A percentile compares a stretch with the other conserved stretches of the same genome.
Evolutionary conservation across 2,797 vertebrate species (phyloP).

Genomic region (Trematomus bernacchii): DNA sequence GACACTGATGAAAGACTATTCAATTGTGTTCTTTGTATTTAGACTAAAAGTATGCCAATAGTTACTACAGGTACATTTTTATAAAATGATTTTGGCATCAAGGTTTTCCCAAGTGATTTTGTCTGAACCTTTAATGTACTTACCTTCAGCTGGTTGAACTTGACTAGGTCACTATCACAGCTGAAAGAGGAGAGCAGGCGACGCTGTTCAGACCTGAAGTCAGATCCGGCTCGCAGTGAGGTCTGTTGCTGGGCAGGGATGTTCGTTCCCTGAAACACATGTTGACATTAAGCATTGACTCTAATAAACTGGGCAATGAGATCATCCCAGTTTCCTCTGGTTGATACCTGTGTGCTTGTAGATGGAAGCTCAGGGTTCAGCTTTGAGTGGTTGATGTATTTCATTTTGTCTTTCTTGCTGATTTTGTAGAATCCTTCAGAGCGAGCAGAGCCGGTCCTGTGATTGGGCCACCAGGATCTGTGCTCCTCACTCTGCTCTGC

Average conservation of each 20-base stretch:
- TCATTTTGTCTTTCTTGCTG: constrained; percentile 93
- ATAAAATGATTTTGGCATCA: no score
- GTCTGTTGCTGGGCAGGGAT: constrained; percentile 87
- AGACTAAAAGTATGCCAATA: no score
- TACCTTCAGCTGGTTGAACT: constrained; percentile 99
- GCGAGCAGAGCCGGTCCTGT: constrained; percentile 92
- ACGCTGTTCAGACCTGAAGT: constrained; percentile 94
- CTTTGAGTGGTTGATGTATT: constrained; percentile 88
- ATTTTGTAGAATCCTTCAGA: constrained; percentile 97
- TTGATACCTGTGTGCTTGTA: constrained; percentile 88
- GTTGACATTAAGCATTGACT: neutral
- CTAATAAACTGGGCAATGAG: neutral
- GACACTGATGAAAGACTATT: neutral
- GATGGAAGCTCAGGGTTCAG: constrained; percentile 84
- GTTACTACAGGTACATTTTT: no score
- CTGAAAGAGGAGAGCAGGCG: constrained; percentile 95
- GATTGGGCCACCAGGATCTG: constrained; percentile 84
- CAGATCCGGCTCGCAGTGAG: constrained; percentile 93
- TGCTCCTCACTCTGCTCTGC: constrained; percentile 86
- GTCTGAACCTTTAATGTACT: constrained; percentile 5
- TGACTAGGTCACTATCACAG: constrained; percentile 96
- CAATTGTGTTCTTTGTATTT: no score
- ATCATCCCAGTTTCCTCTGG: neutral
- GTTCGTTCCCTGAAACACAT: constrained; percentile 83
- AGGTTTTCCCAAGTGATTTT: no score